Percentiles rank a stretch among this genome's conserved stretches.
Evolutionary conservation across 2,113 vertebrate genomes (phyloP).

Genomic region (Cyrtonyx montezumae): DNA sequence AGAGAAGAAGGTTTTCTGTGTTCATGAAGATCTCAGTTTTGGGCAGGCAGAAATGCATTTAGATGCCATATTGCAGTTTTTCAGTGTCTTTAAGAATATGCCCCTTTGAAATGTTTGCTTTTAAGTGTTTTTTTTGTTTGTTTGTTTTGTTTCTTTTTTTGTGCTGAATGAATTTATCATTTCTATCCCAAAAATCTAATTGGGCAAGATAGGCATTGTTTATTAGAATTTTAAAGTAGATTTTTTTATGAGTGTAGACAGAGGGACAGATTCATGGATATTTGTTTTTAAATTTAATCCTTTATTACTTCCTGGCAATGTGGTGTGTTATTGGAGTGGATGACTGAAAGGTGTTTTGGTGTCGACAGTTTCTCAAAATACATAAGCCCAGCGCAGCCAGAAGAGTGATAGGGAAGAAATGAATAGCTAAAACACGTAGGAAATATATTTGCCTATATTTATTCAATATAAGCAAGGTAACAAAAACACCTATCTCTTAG

Average conservation of each 20-base stretch:
- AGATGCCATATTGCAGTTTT: neutral
- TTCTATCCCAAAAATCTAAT: neutral
- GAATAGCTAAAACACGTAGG: neutral
- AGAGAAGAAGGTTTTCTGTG: neutral
- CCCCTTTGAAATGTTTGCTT: neutral
- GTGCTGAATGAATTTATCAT: neutral
- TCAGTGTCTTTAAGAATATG: neutral
- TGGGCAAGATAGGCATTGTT: accelerated
- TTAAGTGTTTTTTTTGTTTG: neutral
- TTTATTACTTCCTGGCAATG: neutral
- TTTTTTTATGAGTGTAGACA: neutral
- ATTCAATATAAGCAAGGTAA: neutral
- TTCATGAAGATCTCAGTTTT: neutral
- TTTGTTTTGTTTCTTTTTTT: neutral
- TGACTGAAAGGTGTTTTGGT: neutral
- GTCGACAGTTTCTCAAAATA: neutral
- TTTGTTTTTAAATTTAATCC: neutral
- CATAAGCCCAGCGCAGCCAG: accelerated
- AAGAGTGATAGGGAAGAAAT: neutral
- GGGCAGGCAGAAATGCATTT: accelerated
- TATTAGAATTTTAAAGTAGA: neutral
- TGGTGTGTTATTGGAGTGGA: neutral
- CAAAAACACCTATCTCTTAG: neutral
- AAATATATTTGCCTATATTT: neutral
- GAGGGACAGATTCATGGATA: neutral